Evolutionary conservation across 2,888 invertebrate species (phyloP), one percentile per base, ranked within the genome.

Genomic region (Rapana venosa): DNA sequence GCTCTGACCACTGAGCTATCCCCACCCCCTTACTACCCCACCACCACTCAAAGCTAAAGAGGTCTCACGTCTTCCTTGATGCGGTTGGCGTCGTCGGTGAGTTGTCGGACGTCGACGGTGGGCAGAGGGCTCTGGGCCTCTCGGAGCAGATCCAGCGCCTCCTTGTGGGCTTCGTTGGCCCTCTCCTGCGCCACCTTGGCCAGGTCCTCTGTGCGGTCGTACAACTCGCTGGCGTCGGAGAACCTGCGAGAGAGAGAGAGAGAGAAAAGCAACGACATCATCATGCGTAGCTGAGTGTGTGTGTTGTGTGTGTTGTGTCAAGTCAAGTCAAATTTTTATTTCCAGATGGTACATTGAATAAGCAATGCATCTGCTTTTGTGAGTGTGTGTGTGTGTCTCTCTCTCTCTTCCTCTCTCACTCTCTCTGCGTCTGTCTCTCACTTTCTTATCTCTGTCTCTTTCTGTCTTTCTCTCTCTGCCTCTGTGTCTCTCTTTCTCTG

Each of bases 81-180:
- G 17, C 96, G 96, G 2, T 97, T 96, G 0, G 98, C 97, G 91
- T 98, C 97, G 6, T 97, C 96, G 92, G 97, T 97, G 88, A 98
- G 96, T 92, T 97, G 96, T 0, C 97, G 97, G 0, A 98, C 97
- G 95, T 99, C 97, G 30, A 98, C 97, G 56, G 97, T 97, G 0
- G 99, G 98, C 36, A 98, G 96, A 58, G 97, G 97, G 0, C 98
- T 97, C 74, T 98, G 97, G 0, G 98, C 98, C 93, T 98, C 97
- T 0, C 97, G 97, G 93, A 98, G 97, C 11, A 98, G 96, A 1
- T 97, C 97, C 32, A 99, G 96, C 0, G 99, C 98, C 91, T 98
- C 98, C 32, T 98, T 97, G 94, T 98, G 98, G 0, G 98, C 98
- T 88, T 97, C 97, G 86, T 97, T 97, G 0, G 99, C 98, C 94